phyloP scores from a whole-genome alignment of 30 jellyfish, hydroid and myxozoan species.

The Cassiopea xamachana region DNA sequence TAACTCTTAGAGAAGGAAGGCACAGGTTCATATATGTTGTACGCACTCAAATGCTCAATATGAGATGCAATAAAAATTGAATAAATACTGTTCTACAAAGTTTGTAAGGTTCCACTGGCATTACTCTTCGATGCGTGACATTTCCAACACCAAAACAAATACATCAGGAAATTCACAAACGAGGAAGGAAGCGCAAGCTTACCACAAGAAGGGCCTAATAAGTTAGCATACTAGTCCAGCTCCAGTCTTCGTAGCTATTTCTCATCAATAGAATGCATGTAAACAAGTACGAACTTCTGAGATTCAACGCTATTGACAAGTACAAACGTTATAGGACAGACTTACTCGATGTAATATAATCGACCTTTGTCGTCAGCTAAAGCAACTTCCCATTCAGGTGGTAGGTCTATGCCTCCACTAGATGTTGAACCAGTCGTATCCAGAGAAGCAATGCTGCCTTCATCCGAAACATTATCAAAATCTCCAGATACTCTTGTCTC shows the following conservation, averaged over 20 bases:
- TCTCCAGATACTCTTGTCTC: conserved; percentile 15
- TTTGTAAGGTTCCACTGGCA: neutral
- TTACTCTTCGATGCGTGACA: neutral
- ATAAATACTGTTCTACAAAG: no score
- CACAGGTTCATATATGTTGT: no score
- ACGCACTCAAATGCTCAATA: no score
- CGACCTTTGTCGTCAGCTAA: conserved; percentile 73
- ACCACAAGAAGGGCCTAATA: neutral
- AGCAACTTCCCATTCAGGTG: conserved; percentile 75
- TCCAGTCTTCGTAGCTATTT: no score
- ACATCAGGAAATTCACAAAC: conserved; percentile 1
- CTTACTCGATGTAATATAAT: conserved; percentile 63
- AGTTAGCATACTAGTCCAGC: neutral
- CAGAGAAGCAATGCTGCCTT: conserved; percentile 55
- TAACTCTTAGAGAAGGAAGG: no score
- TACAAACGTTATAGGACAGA: neutral
- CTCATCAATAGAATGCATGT: no score
- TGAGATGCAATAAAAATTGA: no score
- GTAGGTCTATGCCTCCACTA: conserved; percentile 51
- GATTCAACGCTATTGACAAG: neutral
- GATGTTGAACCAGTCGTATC: conserved; percentile 56
- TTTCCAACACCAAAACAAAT: neutral
- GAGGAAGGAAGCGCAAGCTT: conserved; percentile 65
- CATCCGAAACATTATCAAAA: conserved; percentile 52
- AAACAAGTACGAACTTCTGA: no score